Conservation (phyloP, 2,113 vertebrate species). For the Tenrec ecaudatus region DNA sequence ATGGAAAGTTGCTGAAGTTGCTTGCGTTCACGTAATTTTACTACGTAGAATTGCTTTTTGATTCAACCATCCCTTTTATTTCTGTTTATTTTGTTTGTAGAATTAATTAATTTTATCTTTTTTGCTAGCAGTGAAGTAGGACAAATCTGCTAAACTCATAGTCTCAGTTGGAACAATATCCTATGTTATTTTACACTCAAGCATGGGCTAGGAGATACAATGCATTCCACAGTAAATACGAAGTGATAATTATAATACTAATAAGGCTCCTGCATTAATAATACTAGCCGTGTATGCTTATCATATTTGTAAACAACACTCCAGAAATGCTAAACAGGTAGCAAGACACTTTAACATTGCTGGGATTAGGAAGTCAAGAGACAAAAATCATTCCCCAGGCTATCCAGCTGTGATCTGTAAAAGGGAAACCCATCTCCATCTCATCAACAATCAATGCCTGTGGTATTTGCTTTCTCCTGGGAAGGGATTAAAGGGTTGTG, state of each 20-base stretch:
- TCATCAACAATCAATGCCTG: conserved; percentile 79
- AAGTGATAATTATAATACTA: background rate
- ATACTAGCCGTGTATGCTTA: background rate
- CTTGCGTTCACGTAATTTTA: background rate
- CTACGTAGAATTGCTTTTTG: background rate
- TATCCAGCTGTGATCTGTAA: conserved; percentile 77
- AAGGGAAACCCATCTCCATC: conserved; percentile 79
- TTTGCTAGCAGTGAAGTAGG: background rate
- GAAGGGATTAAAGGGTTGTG: conserved; percentile 80
- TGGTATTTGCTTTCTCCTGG: conserved; percentile 78
- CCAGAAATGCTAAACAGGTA: background rate
- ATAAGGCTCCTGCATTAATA: background rate
- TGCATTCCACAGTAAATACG: background rate
- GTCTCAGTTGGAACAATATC: background rate
- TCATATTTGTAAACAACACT: background rate
- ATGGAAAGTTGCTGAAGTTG: too few relatives aligned
- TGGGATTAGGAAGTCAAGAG: background rate
- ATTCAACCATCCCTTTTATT: background rate
- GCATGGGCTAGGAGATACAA: background rate
- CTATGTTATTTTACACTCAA: conserved; percentile 9
- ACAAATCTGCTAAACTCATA: background rate
- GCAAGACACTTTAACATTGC: background rate
- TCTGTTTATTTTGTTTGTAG: conserved; percentile 32
- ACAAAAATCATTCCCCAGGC: conserved; percentile 71
- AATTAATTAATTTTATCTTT: conserved; percentile 51